Conservation (phyloP, 2,113 vertebrate genomes). For the Cinclus cinclus region DNA sequence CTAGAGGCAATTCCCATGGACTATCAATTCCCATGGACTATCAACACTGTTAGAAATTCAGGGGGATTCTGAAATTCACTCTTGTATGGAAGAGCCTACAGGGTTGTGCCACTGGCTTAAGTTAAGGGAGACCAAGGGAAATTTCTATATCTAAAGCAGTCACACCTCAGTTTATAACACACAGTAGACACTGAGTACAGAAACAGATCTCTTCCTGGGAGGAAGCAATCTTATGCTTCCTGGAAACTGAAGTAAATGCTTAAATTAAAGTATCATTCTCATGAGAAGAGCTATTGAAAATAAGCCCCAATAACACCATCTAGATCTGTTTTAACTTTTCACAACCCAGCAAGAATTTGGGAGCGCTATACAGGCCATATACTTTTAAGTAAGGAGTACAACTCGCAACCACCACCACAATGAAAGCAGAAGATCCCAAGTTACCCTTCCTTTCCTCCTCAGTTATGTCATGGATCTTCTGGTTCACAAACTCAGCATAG, state of each 20-base stretch:
- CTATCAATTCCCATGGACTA: not conserved
- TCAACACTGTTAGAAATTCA: not conserved
- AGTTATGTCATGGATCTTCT: conserved; percentile 93
- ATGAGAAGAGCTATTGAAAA: not conserved
- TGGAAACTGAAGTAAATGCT: not conserved
- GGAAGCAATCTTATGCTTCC: not conserved
- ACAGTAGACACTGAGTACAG: not conserved
- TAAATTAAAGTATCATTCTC: not conserved
- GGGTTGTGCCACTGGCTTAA: not conserved
- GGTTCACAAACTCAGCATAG: conserved; percentile 94
- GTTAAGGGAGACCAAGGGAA: not conserved
- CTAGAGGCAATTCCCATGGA: not conserved
- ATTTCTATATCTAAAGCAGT: not conserved
- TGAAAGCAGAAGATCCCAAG: not conserved
- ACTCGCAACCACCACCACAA: not conserved
- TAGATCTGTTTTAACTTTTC: not conserved
- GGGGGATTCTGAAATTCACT: not conserved
- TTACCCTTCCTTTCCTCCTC: conserved; percentile 96
- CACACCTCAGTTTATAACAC: not conserved
- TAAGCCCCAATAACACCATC: not conserved
- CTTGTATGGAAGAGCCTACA: not conserved
- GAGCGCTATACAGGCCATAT: not conserved
- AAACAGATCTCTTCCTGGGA: not conserved
- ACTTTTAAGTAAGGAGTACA: not conserved
- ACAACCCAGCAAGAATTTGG: not conserved